A percentile compares a stretch with the other conserved stretches of the same genome.
Conservation (phyloP, 2,797 vertebrate genomes). For the Syngnathus rostellatus region DNA sequence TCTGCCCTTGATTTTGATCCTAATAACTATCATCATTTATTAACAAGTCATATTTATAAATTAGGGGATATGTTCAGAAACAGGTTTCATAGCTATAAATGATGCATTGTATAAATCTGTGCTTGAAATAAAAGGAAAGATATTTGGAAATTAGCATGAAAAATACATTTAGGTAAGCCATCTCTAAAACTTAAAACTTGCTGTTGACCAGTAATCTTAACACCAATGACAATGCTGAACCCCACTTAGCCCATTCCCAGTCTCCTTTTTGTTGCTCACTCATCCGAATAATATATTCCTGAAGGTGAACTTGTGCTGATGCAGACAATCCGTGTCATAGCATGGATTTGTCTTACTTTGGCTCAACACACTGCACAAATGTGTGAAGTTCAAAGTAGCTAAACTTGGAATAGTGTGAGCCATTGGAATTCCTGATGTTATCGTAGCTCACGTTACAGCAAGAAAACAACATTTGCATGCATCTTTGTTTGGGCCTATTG, state of each 20-base stretch:
- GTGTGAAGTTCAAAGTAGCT: not conserved
- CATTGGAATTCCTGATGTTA: not conserved
- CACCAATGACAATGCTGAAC: slow-evolving; percentile 8
- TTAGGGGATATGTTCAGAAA: too few species aligned
- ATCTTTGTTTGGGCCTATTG: slow-evolving; percentile 28
- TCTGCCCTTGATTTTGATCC: too few species aligned
- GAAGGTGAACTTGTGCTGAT: slow-evolving; percentile 26
- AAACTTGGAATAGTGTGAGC: not conserved
- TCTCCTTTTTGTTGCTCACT: slow-evolving; percentile 13
- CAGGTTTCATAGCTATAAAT: too few species aligned
- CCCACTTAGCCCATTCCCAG: slow-evolving; percentile 28
- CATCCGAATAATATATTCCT: slow-evolving; percentile 22
- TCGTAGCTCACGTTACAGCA: slow-evolving; percentile 10
- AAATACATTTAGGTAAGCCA: too few species aligned
- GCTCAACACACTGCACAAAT: not conserved
- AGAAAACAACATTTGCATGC: slow-evolving; percentile 6
- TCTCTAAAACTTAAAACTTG: too few species aligned
- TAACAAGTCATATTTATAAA: too few species aligned
- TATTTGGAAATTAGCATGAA: too few species aligned
- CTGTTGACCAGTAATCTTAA: too few species aligned
- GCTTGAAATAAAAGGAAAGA: too few species aligned
- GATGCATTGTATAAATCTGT: too few species aligned
- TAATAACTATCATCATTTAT: too few species aligned
- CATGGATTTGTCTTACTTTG: not conserved
- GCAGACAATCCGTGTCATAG: not conserved